Evolutionary conservation across 2,888 invertebrate species (phyloP).

Genomic region (Megastigmus dorsalis): DNA sequence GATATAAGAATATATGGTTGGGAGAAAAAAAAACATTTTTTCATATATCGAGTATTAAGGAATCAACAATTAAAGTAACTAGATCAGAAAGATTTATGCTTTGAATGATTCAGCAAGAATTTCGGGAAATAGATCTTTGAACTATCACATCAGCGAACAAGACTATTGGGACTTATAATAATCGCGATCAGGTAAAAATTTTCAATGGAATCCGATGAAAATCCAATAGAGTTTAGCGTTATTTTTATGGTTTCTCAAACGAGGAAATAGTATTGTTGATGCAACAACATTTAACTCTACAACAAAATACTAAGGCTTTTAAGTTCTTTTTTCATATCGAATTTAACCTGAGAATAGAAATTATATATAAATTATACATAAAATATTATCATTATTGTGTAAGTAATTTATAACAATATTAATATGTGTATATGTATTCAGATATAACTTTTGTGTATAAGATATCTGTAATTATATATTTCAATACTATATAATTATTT

Average conservation of each 20-base stretch:
- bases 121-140: constrained; percentile 6
- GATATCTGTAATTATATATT: constrained; percentile 35
- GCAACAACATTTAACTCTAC: neutral
- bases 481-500: constrained; percentile 25
- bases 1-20: constrained; percentile 38
- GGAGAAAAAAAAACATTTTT: constrained; percentile 33
- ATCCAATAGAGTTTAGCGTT: neutral
- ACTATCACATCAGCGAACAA: constrained; percentile 15
- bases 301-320: neutral
- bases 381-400: constrained; percentile 20
- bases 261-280: neutral
- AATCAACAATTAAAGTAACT: constrained; percentile 18
- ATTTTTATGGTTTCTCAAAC: constrained; percentile 3
- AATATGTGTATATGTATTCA: constrained; percentile 13
- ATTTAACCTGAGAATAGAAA: constrained; percentile 13
- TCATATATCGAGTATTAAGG: constrained; percentile 32
- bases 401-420: constrained; percentile 30
- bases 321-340: neutral
- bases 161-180: constrained; percentile 34
- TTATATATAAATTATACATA: constrained; percentile 38
- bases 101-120: constrained; percentile 4
- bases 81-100: neutral
- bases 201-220: neutral
- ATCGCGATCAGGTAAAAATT: neutral
- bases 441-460: constrained; percentile 24